Evolutionary conservation across 2,113 vertebrate genomes (phyloP).

Genomic region (Anolis sagrei): DNA sequence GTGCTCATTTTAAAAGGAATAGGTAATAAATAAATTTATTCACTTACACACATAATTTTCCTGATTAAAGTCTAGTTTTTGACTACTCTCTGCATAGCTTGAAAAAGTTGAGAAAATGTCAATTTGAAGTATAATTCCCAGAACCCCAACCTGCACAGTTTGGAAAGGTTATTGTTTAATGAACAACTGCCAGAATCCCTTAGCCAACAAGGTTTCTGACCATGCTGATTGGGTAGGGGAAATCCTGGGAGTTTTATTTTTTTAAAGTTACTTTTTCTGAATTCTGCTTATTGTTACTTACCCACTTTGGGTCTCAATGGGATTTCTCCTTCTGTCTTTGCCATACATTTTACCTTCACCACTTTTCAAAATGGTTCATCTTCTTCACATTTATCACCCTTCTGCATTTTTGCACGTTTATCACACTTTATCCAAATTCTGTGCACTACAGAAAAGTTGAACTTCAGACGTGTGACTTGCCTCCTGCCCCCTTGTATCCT

Average conservation of each 20-base stretch:
- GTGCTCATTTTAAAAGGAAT: neutral
- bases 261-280: too few relatives aligned
- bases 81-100: neutral
- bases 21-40: neutral
- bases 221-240: too few relatives aligned
- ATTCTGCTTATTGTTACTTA: neutral
- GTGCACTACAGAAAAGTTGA: neutral
- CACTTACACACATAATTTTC: neutral
- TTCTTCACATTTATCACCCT: neutral
- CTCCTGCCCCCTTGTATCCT: neutral
- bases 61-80: neutral
- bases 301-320: neutral
- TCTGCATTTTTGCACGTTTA: neutral
- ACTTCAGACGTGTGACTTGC: neutral
- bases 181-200: too few relatives aligned
- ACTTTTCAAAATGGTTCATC: neutral
- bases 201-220: too few relatives aligned
- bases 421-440: neutral
- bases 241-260: too few relatives aligned
- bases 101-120: too few relatives aligned
- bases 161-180: too few relatives aligned
- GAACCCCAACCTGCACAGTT: too few relatives aligned
- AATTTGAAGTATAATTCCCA: too few relatives aligned
- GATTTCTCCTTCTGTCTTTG: neutral
- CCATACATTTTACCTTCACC: fast-evolving